Conservation (phyloP, 1,140 invertebrate species). For the Pseudoatta argentina region DNA sequence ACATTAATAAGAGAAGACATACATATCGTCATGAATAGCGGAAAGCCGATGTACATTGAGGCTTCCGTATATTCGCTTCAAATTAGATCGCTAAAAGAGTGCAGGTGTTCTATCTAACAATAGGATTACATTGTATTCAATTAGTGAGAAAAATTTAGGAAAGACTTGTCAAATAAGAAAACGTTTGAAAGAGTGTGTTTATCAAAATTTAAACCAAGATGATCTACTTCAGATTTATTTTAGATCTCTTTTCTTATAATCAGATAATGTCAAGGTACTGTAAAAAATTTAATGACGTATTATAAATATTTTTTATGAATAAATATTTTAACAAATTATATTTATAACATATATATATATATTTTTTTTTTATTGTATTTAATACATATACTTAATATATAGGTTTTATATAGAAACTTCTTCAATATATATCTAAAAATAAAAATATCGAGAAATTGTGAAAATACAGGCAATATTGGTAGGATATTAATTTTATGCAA, state of each 20-base stretch:
- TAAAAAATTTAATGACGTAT: neutral
- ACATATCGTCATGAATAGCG: conserved; percentile 61
- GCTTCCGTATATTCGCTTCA: neutral
- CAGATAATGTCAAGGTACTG: neutral
- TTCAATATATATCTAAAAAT: neutral
- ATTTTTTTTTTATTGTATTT: neutral
- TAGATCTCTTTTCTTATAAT: neutral
- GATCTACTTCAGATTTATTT: neutral
- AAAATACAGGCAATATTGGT: neutral
- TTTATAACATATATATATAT: neutral
- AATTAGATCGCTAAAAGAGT: neutral
- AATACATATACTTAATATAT: neutral
- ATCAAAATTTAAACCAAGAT: neutral
- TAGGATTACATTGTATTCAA: neutral
- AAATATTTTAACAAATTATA: neutral
- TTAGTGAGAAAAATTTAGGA: neutral
- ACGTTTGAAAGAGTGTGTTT: neutral
- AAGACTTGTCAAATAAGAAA: neutral
- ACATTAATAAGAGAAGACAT: conserved; percentile 69
- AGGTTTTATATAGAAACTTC: too few species aligned
- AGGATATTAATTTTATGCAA: neutral
- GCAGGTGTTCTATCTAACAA: neutral
- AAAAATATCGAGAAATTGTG: neutral
- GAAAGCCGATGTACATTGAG: conserved; percentile 50
- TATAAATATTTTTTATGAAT: neutral